Evolutionary conservation across 2,888 invertebrate species (phyloP).

Genomic region (Ochlodes sylvanus): DNA sequence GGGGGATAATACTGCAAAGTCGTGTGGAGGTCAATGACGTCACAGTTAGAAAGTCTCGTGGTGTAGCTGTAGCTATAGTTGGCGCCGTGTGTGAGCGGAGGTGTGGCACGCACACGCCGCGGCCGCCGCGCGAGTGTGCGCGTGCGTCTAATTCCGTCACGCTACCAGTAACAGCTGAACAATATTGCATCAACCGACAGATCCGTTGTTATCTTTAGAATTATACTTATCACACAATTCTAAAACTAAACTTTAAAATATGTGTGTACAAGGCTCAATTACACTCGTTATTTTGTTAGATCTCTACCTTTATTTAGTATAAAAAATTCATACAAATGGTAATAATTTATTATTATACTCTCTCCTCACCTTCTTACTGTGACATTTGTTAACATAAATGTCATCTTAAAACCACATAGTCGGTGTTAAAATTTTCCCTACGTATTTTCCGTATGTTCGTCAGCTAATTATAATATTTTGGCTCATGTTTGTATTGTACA

Average conservation of each 20-base stretch:
- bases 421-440: neutral
- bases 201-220: constrained; percentile 7
- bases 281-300: too few relatives aligned
- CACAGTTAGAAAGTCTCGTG: constrained; percentile 44
- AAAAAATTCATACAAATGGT: neutral
- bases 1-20: constrained; percentile 26
- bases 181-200: constrained; percentile 33
- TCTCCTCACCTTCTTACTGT: too few relatives aligned
- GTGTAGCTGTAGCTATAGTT: too few relatives aligned
- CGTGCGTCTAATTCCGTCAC: constrained; percentile 28
- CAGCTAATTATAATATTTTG: constrained; percentile 29
- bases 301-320: neutral
- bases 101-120: constrained; percentile 16
- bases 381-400: too few relatives aligned
- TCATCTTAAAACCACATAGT: constrained; percentile 2
- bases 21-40: constrained; percentile 36
- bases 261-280: too few relatives aligned
- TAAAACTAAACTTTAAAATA: too few relatives aligned
- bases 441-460: constrained; percentile 26
- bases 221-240: neutral
- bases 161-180: constrained; percentile 23
- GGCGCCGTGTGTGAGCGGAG: constrained; percentile 38
- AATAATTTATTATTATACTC: neutral
- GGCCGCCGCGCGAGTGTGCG: constrained; percentile 8
- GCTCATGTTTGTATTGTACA: constrained; percentile 32